Percentiles rank a stretch among this genome's conserved stretches.
phyloP scores from a whole-genome alignment of 2,797 vertebrate species.

The Sylvilagus floridanus region DNA sequence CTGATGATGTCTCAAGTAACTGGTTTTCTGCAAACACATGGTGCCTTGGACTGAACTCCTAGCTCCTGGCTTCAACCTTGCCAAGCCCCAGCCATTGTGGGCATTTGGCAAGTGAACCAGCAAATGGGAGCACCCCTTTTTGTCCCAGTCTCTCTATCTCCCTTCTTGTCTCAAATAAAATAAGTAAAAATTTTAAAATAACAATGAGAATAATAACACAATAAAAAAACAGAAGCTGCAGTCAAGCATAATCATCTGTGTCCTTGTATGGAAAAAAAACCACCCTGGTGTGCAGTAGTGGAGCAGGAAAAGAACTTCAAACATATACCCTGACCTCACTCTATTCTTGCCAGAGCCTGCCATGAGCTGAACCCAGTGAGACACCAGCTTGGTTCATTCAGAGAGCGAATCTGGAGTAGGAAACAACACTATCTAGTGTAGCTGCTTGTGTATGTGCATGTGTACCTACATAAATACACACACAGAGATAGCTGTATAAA shows the following conservation, averaged over 20 bases:
- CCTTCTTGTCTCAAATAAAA: too few relatives aligned
- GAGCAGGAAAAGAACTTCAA: neutral
- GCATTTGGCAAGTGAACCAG: too few relatives aligned
- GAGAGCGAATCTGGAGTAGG: neutral
- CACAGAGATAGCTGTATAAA: too few relatives aligned
- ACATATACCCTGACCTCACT: neutral
- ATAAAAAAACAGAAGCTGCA: neutral
- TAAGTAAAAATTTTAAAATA: too few relatives aligned
- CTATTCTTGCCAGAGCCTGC: neutral
- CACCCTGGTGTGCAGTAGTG: neutral
- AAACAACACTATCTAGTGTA: neutral
- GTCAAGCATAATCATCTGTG: neutral
- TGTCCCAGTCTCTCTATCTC: too few relatives aligned
- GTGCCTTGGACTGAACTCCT: too few relatives aligned
- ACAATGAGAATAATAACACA: too few relatives aligned
- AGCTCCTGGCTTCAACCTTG: too few relatives aligned
- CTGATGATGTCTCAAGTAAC: too few relatives aligned
- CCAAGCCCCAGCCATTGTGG: too few relatives aligned
- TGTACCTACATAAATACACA: neutral
- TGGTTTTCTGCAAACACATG: too few relatives aligned
- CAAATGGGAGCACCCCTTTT: too few relatives aligned
- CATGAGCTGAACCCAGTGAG: neutral
- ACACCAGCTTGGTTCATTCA: neutral
- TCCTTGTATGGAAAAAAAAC: fast-evolving
- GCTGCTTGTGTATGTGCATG: neutral